phyloP scores from a whole-genome alignment of 1,140 invertebrate species.

The Sweltsa coloradensis region DNA sequence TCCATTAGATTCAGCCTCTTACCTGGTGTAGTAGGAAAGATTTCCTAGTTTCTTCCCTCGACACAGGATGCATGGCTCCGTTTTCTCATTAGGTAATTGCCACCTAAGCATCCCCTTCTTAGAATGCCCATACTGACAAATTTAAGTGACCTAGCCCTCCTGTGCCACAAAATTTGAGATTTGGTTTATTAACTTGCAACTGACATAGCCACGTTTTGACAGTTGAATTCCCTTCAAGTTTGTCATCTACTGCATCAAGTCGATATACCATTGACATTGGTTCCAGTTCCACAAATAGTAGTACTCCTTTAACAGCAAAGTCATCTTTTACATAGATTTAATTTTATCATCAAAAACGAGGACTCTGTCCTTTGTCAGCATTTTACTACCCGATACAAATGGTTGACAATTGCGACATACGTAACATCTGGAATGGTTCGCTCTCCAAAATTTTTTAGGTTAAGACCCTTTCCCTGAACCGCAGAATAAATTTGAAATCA shows the following conservation, averaged over 20 bases:
- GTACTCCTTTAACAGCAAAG: neutral
- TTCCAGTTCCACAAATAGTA: neutral
- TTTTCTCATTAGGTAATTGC: neutral
- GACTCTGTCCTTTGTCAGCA: conserved; percentile 6
- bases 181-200: no score
- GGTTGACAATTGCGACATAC: conserved; percentile 7
- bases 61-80: neutral
- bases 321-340: neutral
- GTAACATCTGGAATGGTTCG: no score
- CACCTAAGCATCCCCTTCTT: neutral
- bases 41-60: neutral
- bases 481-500: no score
- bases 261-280: neutral
- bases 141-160: neutral
- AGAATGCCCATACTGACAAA: neutral
- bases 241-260: no score
- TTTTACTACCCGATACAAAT: conserved; percentile 10
- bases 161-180: conserved; percentile 2
- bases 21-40: neutral
- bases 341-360: conserved; percentile 5
- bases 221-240: no score
- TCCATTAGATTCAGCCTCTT: no score
- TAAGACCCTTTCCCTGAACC: no score
- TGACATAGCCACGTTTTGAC: no score
- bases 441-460: no score